Base-by-base conservation (phyloP, 92 coral and sea anemone genomes). In the Phenganax subtilis region DNA sequence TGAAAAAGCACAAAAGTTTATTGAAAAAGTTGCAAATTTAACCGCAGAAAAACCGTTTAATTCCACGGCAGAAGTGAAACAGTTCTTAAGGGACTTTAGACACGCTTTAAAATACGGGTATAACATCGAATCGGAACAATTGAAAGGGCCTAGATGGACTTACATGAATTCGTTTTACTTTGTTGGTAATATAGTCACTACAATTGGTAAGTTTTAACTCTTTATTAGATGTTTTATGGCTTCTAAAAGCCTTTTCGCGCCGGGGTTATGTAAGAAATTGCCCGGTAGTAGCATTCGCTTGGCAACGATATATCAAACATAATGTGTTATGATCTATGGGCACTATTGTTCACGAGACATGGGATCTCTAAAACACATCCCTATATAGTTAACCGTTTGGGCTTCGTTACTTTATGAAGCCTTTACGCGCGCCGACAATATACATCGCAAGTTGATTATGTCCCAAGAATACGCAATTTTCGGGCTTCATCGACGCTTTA, bases 181-280 rank as follows among this genome's bases (percentile, higher is more conserved):
- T 86, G 99, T 93, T 82, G 99, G 99, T 52, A 96, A 96, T 76
- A 97, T 96, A 11, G 99, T 96, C 9, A 96, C 99, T 1, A 96
- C 97, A 20, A 91, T 91, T 25, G 98, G 98, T 90, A 75, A 84
- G 98, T 90, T 1, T 5, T 54, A 28, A 29, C 17, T 44, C 56
- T 75, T 10, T 75, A 5, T 65, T 65, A 17, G 1, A 17, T 1
- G 30, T 65, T 65, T 65, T 65, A 11, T 37, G 47, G 47, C 47
- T 37, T 37, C 47, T 37, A 37, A 37, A 37, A 37, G 47, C 47
- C 47, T 37, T 37, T 5, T 37, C 47, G 47, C 47, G 47, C 47
- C 47, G 54, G 73, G 52, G 52, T 30, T 68, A 68, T 68, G 29
- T 30, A 68, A 68, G 12, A 37, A 68, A 68, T 30, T 68, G n/a